A percentile compares a stretch with the other conserved stretches of the same genome.
These are phyloP conservation scores for Thaleichthys pacificus DNA, from an alignment of 2,797 vertebrate genomes.

Conservation along the genomic window DNA sequence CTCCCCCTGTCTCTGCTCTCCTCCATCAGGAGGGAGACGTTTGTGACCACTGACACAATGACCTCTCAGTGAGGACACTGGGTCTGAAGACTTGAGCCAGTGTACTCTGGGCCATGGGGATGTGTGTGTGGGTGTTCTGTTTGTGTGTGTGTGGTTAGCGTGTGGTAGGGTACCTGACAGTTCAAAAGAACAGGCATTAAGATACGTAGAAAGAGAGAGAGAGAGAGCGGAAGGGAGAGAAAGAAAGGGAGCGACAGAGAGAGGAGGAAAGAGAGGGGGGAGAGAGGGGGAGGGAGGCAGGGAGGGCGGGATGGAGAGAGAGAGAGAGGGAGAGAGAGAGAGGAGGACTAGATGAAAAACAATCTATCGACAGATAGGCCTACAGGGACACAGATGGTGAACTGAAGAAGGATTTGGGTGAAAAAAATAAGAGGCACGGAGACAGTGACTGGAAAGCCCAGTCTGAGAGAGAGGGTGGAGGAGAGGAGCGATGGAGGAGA, in stretches of 20 bases:
- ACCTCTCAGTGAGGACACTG: not conserved
- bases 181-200: no score
- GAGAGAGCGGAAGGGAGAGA: not conserved
- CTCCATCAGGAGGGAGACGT: not conserved
- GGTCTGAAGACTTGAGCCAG: not conserved
- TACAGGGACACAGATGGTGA: constrained; percentile 20
- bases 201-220: no score
- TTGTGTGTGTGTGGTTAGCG: not conserved
- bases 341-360: constrained; percentile 4
- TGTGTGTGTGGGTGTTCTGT: not conserved
- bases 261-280: not conserved
- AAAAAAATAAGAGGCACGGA: not conserved
- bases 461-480: constrained; percentile 12
- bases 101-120: not conserved
- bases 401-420: not conserved
- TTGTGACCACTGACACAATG: constrained; percentile 8
- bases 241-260: not conserved
- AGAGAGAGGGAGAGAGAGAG: not conserved
- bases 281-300: not conserved
- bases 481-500: not conserved
- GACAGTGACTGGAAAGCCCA: constrained; percentile 15
- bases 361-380: constrained; percentile 16
- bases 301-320: not conserved
- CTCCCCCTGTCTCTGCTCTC: not conserved
- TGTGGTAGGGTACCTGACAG: not conserved